Base-by-base conservation (phyloP, 2,888 invertebrate species). In the Mesorhabditis spiculigera region DNA sequence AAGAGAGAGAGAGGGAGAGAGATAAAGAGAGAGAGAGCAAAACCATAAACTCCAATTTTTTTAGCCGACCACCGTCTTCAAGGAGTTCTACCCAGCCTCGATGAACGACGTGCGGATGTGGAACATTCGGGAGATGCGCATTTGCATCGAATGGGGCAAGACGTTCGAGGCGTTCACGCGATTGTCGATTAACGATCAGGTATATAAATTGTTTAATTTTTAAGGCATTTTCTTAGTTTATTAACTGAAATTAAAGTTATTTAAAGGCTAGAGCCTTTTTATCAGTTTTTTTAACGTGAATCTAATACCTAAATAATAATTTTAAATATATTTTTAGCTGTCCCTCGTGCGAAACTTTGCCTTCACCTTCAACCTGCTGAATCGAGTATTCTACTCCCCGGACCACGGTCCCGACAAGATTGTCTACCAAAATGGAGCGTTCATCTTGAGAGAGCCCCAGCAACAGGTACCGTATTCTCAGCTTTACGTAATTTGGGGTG, bases 381-480 rank as follows among this genome's bases (percentile, higher is more conserved):
- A 85, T 71, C 75, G 85, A 43, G 83, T 82, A 5, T 85, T 77
- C 71, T 85, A 82, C 75, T 84, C 83, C 4, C 78, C 79, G 4
- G 82, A 84, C 66, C 76, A 83, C 65, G 85, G 85, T n/a, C 85
- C 83, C 10, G 85, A 85, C 69, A 85, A 85, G 75, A 85, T 85
- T 67, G 84, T 83, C 69, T 85, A 82, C 73, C 81, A 78, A 41
- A 84, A 82, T 68, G 84, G 85, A 28, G 84, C 85, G 6, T 85
- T 79, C 75, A 85, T 84, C 70, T 76, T 85, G 73, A 70, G 84
- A 66, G 80, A 84, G 67, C 82, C 83, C 13, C 85, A 85, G 71
- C 81, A 83, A 71, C 75, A 77, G 66, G 77, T 77, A 63, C 28
- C 1, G 28, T 28, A 28, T 28, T 28, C 28, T 28, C 28, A 28